phyloP scores from a whole-genome alignment of 2,797 vertebrate species.

The Enteromius viviparus region DNA sequence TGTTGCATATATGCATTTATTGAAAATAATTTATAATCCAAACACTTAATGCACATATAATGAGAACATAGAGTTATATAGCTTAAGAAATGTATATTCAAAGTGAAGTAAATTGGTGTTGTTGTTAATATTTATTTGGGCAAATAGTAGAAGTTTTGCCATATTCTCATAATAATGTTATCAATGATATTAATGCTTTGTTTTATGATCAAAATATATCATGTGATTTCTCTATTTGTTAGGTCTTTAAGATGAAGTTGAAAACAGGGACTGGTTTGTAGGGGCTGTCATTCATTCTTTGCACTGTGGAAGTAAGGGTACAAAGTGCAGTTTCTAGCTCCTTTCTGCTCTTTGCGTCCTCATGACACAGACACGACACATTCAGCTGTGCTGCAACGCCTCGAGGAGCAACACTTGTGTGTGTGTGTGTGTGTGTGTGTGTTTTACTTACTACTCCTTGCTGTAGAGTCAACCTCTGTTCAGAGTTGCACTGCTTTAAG shows the following conservation, averaged over 20 bases:
- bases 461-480: neutral
- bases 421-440: neutral
- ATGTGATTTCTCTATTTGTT: neutral
- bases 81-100: neutral
- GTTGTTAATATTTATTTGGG: neutral
- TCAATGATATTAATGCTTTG: too few relatives aligned
- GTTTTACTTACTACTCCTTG: slow-evolving; percentile 3
- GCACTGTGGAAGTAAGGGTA: slow-evolving; percentile 41
- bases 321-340: slow-evolving; percentile 63
- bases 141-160: neutral
- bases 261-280: slow-evolving; percentile 29
- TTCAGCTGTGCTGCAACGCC: slow-evolving; percentile 57
- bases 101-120: neutral
- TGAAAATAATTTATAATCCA: neutral
- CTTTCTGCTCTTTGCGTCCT: slow-evolving; percentile 60
- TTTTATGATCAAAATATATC: too few relatives aligned
- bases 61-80: neutral
- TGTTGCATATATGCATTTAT: neutral
- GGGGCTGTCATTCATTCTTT: slow-evolving; percentile 64
- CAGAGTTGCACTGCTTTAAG: neutral
- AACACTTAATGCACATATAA: neutral
- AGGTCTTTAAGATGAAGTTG: neutral
- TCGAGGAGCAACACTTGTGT: neutral
- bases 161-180: too few relatives aligned
- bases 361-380: slow-evolving; percentile 56